Conservation (phyloP, 1,140 invertebrate species). For the Dendrolimus kikuchii region DNA sequence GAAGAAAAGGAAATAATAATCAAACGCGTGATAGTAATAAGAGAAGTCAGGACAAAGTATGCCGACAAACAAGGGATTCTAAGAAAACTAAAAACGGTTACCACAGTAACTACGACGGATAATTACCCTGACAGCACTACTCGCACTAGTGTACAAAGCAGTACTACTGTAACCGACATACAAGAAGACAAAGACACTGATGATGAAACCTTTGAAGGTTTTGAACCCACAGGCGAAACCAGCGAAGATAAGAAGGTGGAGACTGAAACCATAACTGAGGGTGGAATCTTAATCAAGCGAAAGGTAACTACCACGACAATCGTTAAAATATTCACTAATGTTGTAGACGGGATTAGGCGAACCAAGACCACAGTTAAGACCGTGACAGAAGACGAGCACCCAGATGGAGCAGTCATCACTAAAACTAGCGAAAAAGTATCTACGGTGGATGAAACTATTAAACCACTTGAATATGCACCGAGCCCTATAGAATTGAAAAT, state of each 20-base stretch:
- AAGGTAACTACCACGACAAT: no score
- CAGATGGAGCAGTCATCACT: no score
- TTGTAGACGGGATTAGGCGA: no score
- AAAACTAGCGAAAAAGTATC: no score
- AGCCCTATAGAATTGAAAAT: no score
- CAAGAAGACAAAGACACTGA: slow-evolving; percentile 19
- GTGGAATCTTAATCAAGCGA: not conserved
- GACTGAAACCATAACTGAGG: no score
- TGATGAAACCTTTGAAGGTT: slow-evolving; percentile 27
- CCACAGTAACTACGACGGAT: slow-evolving; percentile 43
- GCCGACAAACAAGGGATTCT: slow-evolving; percentile 27
- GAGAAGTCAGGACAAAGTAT: slow-evolving; percentile 35
- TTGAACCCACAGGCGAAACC: slow-evolving; percentile 14
- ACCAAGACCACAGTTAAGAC: no score
- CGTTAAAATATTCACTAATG: no score
- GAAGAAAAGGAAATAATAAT: slow-evolving; percentile 32
- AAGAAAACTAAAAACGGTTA: slow-evolving; percentile 49
- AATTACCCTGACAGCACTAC: slow-evolving; percentile 46
- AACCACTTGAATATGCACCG: no score
- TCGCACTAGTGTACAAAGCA: slow-evolving; percentile 29
- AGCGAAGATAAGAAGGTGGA: no score
- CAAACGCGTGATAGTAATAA: slow-evolving; percentile 32
- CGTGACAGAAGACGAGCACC: no score
- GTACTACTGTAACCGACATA: slow-evolving; percentile 29
- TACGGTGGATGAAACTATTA: no score